Evolutionary conservation across 2,797 vertebrate genomes (phyloP).

Genomic region (Hipposideros larvatus): DNA sequence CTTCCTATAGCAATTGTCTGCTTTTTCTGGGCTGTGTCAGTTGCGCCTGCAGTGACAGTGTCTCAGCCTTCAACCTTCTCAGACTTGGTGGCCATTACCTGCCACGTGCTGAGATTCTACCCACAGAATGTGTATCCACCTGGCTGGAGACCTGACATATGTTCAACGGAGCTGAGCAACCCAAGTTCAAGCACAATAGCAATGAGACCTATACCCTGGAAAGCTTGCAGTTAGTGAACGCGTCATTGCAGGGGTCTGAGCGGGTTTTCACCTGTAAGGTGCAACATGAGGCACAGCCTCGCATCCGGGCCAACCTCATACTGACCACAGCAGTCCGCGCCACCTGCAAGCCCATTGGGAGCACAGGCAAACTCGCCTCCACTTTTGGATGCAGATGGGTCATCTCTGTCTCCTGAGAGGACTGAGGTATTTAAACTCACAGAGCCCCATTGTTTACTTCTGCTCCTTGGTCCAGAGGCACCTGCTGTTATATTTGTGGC

Average conservation of each 20-base stretch:
- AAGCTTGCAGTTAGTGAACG: not conserved
- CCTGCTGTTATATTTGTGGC: slow-evolving; percentile 22
- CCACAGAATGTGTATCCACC: not conserved
- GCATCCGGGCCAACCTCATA: slow-evolving; percentile 30
- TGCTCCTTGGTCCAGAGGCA: not conserved
- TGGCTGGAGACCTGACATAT: slow-evolving; percentile 40
- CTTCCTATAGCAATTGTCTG: not conserved
- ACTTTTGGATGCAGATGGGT: not conserved
- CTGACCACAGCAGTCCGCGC: not conserved
- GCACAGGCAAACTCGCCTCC: not conserved
- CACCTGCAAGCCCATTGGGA: not conserved
- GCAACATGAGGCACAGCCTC: slow-evolving; percentile 43
- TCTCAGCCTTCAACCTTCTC: not conserved
- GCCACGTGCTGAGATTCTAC: slow-evolving; percentile 45
- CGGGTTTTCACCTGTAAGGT: slow-evolving; percentile 28
- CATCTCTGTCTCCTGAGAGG: not conserved
- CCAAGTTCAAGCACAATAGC: not conserved
- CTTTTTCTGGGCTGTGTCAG: slow-evolving; percentile 7
- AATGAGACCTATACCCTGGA: slow-evolving; percentile 36
- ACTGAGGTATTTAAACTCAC: not conserved
- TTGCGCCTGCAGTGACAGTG: slow-evolving; percentile 36
- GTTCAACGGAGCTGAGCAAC: not conserved
- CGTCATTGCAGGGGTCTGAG: not conserved
- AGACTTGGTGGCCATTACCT: not conserved
- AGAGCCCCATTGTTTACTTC: not conserved